Evolutionary conservation across 2,797 vertebrate species (phyloP).

Genomic region (Rhodeus uyekii): DNA sequence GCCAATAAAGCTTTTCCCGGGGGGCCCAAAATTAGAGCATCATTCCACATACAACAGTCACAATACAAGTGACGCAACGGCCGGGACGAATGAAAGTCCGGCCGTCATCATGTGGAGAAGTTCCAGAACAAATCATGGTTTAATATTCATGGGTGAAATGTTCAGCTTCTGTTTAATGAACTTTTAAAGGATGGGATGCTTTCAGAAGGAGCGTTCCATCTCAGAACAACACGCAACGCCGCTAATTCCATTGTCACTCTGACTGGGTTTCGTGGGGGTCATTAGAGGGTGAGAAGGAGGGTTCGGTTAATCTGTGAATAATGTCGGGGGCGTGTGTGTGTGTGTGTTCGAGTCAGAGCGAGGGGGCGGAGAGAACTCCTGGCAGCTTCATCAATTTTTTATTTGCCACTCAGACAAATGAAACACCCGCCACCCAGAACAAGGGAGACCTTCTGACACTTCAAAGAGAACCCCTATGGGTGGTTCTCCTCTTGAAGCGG

Average conservation of each 20-base stretch:
- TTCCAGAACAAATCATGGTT: conserved; percentile 26
- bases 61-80: not conserved
- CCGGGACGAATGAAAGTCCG: not conserved
- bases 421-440: conserved; percentile 99
- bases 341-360: conserved; percentile 16
- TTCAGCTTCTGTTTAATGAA: too few relatives aligned
- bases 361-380: conserved; percentile 72
- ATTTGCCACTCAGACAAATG: conserved; percentile 99
- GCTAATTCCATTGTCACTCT: conserved; percentile 76
- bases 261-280: conserved; percentile 82
- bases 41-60: conserved; percentile 55
- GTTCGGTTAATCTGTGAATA: conserved; percentile 91
- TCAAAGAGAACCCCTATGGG: conserved; percentile 99
- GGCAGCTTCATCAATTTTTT: conserved; percentile 99
- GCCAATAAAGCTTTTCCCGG: conserved; percentile 69
- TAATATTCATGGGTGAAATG: conserved; percentile 20
- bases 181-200: too few relatives aligned
- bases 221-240: not conserved
- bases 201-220: not conserved
- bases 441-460: conserved; percentile 99
- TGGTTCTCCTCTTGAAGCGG: conserved; percentile 96
- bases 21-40: conserved; percentile 63
- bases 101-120: not conserved
- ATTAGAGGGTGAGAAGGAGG: conserved; percentile 92
- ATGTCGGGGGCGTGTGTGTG: conserved; percentile 77